These are phyloP conservation scores for Oncorhynchus tshawytscha DNA, from an alignment of 2,113 vertebrate species.

Conservation along the genomic window DNA sequence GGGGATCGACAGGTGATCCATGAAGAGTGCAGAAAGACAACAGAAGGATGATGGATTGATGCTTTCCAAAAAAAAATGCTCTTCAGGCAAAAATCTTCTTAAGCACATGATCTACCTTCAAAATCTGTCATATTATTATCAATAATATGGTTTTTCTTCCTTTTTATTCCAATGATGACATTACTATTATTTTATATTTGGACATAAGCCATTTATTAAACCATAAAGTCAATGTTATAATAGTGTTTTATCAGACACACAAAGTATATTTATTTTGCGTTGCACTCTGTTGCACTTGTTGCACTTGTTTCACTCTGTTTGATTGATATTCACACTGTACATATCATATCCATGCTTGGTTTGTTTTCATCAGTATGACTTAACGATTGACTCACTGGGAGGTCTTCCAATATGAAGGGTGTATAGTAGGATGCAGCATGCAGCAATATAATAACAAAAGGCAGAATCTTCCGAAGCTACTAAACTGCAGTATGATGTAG, in stretches of 20 bases:
- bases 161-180: slow-evolving; percentile 39
- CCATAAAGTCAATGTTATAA: neutral
- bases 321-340: neutral
- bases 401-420: neutral
- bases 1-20: slow-evolving; percentile 25
- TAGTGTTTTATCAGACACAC: neutral
- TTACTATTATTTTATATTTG: slow-evolving; percentile 20
- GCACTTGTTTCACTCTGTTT: neutral
- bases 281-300: no score
- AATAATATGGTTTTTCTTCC: slow-evolving; percentile 51
- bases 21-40: neutral
- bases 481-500: neutral
- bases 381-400: neutral
- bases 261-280: neutral
- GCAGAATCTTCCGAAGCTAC: neutral
- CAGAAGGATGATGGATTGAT: slow-evolving; percentile 48
- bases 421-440: neutral
- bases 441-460: neutral
- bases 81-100: slow-evolving; percentile 57
- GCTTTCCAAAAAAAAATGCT: slow-evolving; percentile 50
- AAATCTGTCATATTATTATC: slow-evolving; percentile 23
- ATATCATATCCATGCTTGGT: neutral
- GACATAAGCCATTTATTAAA: neutral
- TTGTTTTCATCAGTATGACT: neutral
- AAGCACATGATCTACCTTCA: slow-evolving; percentile 76